Evolutionary conservation across 1,140 invertebrate species (phyloP), one percentile per base, ranked within the genome.

Genomic region (Brachystomella parvula): DNA sequence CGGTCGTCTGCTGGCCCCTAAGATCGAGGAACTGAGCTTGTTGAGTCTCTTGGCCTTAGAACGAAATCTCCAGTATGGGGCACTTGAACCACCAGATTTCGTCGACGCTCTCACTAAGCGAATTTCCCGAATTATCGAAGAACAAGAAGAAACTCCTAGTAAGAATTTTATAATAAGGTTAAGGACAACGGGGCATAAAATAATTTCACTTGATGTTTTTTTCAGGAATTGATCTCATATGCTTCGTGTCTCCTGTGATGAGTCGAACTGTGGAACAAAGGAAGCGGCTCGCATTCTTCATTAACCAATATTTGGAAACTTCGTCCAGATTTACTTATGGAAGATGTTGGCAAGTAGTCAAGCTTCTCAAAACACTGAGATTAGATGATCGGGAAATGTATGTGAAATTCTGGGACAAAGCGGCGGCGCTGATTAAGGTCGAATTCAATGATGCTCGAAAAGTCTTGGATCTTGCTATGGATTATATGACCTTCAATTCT

Each of bases 401-500:
- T 56, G 65, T 72, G 53, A 39, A 47, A 24, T 73, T 64, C 28
- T 73, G 72, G 72, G 53, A 39, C 1, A 65, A 49, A 21, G 65
- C 65, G 0, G n/a, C 53, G 6, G 19, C 60, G 0, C 33, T 64
- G 29, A 17, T 67, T 3, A n/a, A 24, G 2, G 19, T 47, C 19
- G 56, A 62, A 33, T 33, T 61, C 33, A 61, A 60, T 49, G 44
- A 47, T 30, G 12, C 59, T 21, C 15, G 32, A 6, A 61, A 65
- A 30, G 61, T 65, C 19, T 56, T 66, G 17, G 53, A 35, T 57
- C 65, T 30, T 64, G 68, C 61, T 47, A 67, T 15, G 53, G 74
- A 63, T 17, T 84, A 83, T 67, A 79, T 82, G 74, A 77, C 79
- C 74, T 83, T 83, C 12, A 53, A 26, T 64, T 80, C 79, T 66